Conservation (phyloP, 1,140 invertebrate genomes). For the Zaprionus inermis region DNA sequence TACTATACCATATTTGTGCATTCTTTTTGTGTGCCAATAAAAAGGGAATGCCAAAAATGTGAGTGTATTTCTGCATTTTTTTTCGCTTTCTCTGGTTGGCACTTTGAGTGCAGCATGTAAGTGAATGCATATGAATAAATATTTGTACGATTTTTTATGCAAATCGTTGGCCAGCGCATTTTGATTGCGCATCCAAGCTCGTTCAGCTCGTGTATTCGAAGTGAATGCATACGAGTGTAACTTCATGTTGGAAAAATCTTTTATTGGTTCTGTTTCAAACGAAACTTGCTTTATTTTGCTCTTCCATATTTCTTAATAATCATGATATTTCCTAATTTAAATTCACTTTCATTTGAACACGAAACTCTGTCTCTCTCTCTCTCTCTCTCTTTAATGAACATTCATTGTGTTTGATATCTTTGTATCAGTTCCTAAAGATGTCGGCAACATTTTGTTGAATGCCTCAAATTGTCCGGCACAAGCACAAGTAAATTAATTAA, state of each 20-base stretch:
- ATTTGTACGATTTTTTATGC: slow-evolving; percentile 56
- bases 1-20: slow-evolving; percentile 15
- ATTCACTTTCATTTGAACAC: background rate
- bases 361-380: background rate
- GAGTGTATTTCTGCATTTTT: slow-evolving; percentile 26
- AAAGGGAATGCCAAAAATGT: slow-evolving; percentile 55
- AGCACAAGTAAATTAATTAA: slow-evolving; percentile 59
- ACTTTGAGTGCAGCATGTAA: slow-evolving; percentile 61
- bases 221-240: background rate
- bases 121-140: slow-evolving; percentile 70
- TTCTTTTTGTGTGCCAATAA: slow-evolving; percentile 46
- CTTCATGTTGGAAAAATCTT: background rate
- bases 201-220: background rate
- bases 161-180: slow-evolving; percentile 29
- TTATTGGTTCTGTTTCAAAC: background rate
- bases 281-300: background rate
- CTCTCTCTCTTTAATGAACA: too few relatives aligned
- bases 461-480: background rate
- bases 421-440: slow-evolving; percentile 54
- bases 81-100: slow-evolving; percentile 7
- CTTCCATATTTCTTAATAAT: too few relatives aligned
- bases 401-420: slow-evolving; percentile 22
- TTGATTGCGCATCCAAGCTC: slow-evolving; percentile 8
- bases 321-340: background rate
- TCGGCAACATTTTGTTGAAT: too few relatives aligned